phyloP scores from a whole-genome alignment of 1,140 invertebrate species.

The Drosophila trapezifrons region DNA sequence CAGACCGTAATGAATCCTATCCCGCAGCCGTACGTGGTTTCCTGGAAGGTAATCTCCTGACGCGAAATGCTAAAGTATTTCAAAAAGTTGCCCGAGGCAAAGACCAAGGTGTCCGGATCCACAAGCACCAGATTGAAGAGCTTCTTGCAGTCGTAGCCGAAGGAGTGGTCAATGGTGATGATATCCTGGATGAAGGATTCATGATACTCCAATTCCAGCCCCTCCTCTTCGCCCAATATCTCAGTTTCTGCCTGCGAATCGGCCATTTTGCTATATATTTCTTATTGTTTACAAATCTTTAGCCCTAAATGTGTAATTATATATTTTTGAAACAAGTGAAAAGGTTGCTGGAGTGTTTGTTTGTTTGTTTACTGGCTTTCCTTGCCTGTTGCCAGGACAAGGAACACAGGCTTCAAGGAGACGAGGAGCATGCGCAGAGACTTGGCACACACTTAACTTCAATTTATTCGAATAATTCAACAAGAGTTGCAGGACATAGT shows the following conservation, averaged over 20 bases:
- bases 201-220: slow-evolving; percentile 12
- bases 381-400: slow-evolving; percentile 56
- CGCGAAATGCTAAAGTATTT: slow-evolving; percentile 89
- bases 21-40: slow-evolving; percentile 89
- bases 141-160: slow-evolving; percentile 93
- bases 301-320: slow-evolving; percentile 20
- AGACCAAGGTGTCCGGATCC: slow-evolving; percentile 89
- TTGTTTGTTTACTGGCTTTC: not conserved
- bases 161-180: slow-evolving; percentile 87
- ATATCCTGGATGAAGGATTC: slow-evolving; percentile 59
- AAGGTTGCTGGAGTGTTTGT: slow-evolving; percentile 45
- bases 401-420: not conserved
- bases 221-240: slow-evolving; percentile 55
- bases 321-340: slow-evolving; percentile 57
- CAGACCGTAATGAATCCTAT: slow-evolving; percentile 91
- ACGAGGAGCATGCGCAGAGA: slow-evolving; percentile 53
- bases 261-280: slow-evolving; percentile 42
- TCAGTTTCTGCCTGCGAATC: slow-evolving; percentile 24
- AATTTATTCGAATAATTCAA: slow-evolving; percentile 35
- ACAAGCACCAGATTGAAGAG: slow-evolving; percentile 91
- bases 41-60: slow-evolving; percentile 88
- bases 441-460: not conserved
- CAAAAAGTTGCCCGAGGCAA: slow-evolving; percentile 92
- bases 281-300: slow-evolving; percentile 19
- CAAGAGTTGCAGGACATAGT: not conserved